These are phyloP conservation scores for Ips nitidus DNA, from an alignment of 1,140 invertebrate species.

Conservation along the genomic window DNA sequence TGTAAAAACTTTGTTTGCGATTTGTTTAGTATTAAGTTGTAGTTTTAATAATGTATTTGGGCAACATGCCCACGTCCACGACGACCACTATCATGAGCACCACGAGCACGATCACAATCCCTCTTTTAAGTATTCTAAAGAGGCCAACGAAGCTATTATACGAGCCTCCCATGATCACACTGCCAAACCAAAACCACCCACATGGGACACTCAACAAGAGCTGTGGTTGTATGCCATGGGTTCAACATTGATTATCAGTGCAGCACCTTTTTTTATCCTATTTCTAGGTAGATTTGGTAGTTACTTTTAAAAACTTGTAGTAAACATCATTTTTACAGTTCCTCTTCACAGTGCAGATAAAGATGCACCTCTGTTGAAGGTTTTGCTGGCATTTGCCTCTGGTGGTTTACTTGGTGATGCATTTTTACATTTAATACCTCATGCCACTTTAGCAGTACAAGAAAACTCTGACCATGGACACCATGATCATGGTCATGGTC, in stretches of 20 bases:
- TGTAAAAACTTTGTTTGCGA: too few species aligned
- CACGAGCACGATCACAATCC: constrained; percentile 53
- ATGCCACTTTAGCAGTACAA: constrained; percentile 73
- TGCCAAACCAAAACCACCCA: constrained; percentile 28
- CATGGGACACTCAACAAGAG: constrained; percentile 50
- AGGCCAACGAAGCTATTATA: constrained; percentile 62
- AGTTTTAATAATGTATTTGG: constrained; percentile 1
- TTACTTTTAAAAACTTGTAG: not conserved
- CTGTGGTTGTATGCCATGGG: constrained; percentile 82
- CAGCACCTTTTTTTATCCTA: constrained; percentile 91
- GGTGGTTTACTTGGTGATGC: constrained; percentile 94
- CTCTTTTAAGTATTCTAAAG: constrained; percentile 73
- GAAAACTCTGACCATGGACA: constrained; percentile 54
- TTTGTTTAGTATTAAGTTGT: not conserved
- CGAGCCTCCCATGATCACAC: constrained; percentile 47
- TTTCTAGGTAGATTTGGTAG: constrained; percentile 54
- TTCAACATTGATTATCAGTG: constrained; percentile 90
- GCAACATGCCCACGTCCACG: constrained; percentile 6
- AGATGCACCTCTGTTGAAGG: constrained; percentile 81
- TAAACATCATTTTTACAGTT: constrained; percentile 61
- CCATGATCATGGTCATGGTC: constrained; percentile 59
- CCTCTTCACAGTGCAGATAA: constrained; percentile 86
- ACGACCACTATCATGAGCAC: constrained; percentile 20
- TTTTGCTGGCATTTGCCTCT: constrained; percentile 91
- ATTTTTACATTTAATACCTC: constrained; percentile 95